Percentiles rank a stretch among this genome's conserved stretches.
These are phyloP conservation scores for Amiota minor DNA, from an alignment of 2,888 invertebrate species.

Conservation along the genomic window DNA sequence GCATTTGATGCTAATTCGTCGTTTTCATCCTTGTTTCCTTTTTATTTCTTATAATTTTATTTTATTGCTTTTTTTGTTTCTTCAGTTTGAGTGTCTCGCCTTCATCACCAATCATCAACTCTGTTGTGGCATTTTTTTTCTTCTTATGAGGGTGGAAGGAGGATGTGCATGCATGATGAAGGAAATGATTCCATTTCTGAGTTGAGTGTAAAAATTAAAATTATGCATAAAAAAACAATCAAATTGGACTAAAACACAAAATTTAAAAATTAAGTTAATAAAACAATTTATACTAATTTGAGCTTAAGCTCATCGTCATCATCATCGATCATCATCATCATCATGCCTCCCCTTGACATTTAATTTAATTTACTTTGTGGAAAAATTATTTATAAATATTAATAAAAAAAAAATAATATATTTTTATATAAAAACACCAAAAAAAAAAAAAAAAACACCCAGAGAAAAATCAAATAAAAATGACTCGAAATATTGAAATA, in stretches of 20 bases:
- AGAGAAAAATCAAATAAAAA: background rate
- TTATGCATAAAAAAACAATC: slow-evolving; percentile 44
- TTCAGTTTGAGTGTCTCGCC: background rate
- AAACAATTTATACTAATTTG: slow-evolving; percentile 57
- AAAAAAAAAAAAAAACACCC: background rate
- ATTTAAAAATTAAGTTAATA: slow-evolving; percentile 48
- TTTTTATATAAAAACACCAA: background rate
- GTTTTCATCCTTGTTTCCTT: slow-evolving; percentile 58
- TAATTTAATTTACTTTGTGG: too few species aligned
- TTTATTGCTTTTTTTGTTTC: slow-evolving; percentile 24
- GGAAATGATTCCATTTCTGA: too few species aligned
- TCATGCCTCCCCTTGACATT: too few species aligned
- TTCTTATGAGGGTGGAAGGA: too few species aligned
- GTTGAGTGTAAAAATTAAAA: background rate
- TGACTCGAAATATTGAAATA: background rate
- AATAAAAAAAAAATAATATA: background rate
- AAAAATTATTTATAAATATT: background rate
- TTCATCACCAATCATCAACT: background rate
- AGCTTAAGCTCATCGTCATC: slow-evolving; percentile 46
- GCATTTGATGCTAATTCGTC: slow-evolving; percentile 67
- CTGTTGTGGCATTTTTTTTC: too few species aligned
- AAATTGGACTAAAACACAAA: slow-evolving; percentile 59
- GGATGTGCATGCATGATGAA: too few species aligned
- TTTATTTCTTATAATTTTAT: slow-evolving; percentile 29
- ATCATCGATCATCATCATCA: too few species aligned